Base-by-base conservation (phyloP, 1,140 invertebrate species). In the Aphidius gifuensis region DNA sequence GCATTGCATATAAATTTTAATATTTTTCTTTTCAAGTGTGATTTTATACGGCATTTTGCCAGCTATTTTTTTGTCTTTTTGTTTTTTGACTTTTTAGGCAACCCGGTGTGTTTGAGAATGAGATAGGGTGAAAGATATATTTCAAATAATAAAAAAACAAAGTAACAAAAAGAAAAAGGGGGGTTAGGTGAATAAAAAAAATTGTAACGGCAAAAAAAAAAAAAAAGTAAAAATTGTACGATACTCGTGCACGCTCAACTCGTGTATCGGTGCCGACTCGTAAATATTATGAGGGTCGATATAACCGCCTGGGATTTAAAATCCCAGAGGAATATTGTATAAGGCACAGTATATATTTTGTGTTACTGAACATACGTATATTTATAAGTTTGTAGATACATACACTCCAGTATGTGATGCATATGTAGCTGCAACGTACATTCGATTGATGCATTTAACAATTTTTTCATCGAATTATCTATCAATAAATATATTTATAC, bases 241-340 rank as follows among this genome's bases (percentile, higher is more conserved):
- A 32, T 32, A 32, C 23, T 32, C 23, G 32, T 43, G 9, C 42
- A 11, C 44, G 16, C 11, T 55, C 51, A 64, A 66, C 58, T 55
- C 58, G 61, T 60, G 60, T 65, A 64, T 68, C 62, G 69, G 67
- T 64, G 67, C 67, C 61, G 62, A 68, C 68, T 74, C 72, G 74
- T 77, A 77, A 75, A 77, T 77, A 77, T 77, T 77, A 77, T 74
- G 75, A 72, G 75, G 73, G 75, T 74, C 72, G 75, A 77, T 77
- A 77, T 72, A 74, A 74, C 73, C 74, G 75, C 74, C 73, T 70
- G 75, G 75, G 75, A 77, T 75, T 77, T 68, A 66, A 66, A 61
- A 70, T 67, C 71, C 71, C 74, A 62, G 56, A 70, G 71, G 75
- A 61, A 54, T 32, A 32, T 32, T 9, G 42, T 16, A 56, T 40